Evolutionary conservation across 2,888 invertebrate species (phyloP).

Genomic region (Sisyra nigra): DNA sequence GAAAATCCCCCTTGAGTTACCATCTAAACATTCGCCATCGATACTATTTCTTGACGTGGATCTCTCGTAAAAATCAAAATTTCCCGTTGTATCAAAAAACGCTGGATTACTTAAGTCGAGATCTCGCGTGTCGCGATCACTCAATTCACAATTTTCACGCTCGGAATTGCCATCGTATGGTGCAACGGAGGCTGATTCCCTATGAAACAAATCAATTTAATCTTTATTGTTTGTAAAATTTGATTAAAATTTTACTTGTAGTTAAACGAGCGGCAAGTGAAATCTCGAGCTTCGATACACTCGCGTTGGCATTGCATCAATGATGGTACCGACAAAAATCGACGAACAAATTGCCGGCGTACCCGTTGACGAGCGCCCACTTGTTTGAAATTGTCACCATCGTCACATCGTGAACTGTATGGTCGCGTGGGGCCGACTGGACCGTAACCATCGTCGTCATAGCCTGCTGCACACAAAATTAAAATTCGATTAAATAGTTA

Average conservation of each 20-base stretch:
- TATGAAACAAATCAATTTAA: conserved; percentile 8
- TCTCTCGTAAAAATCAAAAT: conserved; percentile 74
- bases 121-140: conserved; percentile 71
- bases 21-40: conserved; percentile 69
- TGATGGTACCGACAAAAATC: conserved; percentile 55
- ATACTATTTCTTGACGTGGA: conserved; percentile 52
- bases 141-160: conserved; percentile 77
- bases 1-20: too few relatives aligned
- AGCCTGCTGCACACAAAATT: conserved; percentile 14
- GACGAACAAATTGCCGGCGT: conserved; percentile 58
- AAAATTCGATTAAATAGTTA: too few relatives aligned
- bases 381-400: conserved; percentile 67
- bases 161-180: conserved; percentile 37
- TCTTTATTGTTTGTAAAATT: background rate
- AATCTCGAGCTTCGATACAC: conserved; percentile 67
- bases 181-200: conserved; percentile 13
- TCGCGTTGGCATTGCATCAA: conserved; percentile 70
- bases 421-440: conserved; percentile 28
- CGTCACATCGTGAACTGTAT: conserved; percentile 51
- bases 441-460: conserved; percentile 17
- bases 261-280: conserved; percentile 76
- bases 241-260: conserved; percentile 39
- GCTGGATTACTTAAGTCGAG: conserved; percentile 72
- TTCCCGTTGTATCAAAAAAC: conserved; percentile 68
- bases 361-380: conserved; percentile 63